Evolutionary conservation across 2,888 invertebrate species (phyloP).

Genomic region (Melinopterus prodromus): DNA sequence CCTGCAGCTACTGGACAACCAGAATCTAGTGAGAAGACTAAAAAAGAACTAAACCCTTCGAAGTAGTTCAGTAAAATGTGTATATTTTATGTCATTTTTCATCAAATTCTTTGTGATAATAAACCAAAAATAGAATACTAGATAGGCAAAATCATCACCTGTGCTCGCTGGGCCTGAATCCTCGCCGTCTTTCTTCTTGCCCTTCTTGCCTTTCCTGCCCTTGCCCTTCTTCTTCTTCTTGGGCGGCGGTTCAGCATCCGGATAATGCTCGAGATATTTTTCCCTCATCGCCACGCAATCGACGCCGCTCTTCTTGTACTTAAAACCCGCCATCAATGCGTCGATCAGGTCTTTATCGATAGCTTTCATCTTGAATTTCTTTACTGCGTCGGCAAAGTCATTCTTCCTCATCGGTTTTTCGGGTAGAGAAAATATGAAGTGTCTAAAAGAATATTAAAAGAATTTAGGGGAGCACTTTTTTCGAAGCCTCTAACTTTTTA

Average conservation of each 20-base stretch:
- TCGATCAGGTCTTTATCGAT: conserved; percentile 49
- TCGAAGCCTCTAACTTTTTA: no score
- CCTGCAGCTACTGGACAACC: no score
- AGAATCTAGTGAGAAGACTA: no score
- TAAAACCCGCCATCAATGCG: conserved; percentile 56
- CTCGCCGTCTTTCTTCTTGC: conserved; percentile 36
- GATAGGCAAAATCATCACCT: neutral
- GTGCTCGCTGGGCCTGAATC: neutral
- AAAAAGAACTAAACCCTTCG: no score
- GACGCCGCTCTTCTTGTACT: conserved; percentile 54
- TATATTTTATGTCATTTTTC: no score
- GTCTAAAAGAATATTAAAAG: conserved; percentile 45
- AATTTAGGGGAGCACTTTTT: no score
- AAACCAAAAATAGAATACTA: no score
- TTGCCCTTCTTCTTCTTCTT: conserved; percentile 49
- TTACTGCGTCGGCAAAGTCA: conserved; percentile 52
- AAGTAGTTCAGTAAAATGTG: no score
- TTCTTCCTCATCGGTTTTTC: conserved; percentile 51
- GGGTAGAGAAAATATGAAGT: conserved; percentile 58
- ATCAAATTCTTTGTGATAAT: no score
- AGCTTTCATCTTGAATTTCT: conserved; percentile 55
- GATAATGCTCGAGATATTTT: conserved; percentile 59
- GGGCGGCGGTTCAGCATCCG: conserved; percentile 56
- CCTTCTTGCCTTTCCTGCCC: conserved; percentile 44
- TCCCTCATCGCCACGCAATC: conserved; percentile 57